phyloP scores from a whole-genome alignment of 2,797 vertebrate species.

The Pangasius krempfi region DNA sequence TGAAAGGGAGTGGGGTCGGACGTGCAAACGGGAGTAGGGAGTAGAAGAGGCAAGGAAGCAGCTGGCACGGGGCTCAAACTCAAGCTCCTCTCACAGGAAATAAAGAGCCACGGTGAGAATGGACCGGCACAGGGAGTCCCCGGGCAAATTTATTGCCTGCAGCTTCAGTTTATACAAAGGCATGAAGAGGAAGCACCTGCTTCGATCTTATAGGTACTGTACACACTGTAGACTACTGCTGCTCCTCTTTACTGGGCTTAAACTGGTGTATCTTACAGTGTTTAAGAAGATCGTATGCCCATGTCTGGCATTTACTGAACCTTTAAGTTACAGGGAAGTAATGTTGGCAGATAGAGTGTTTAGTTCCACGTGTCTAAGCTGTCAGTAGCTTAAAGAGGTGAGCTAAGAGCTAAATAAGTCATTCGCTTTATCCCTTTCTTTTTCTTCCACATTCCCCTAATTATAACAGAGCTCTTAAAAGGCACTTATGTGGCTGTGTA shows the following conservation, averaged over 20 bases:
- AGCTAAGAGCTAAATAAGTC: slow-evolving; percentile 3
- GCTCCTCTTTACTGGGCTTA: neutral
- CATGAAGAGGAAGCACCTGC: slow-evolving; percentile 57
- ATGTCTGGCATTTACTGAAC: neutral
- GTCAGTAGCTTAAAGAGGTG: slow-evolving; percentile 26
- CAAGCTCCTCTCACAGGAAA: neutral
- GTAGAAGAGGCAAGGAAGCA: slow-evolving; percentile 33
- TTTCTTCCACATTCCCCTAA: neutral
- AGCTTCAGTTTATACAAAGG: slow-evolving; percentile 22
- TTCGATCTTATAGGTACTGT: slow-evolving; percentile 55
- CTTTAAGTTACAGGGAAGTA: neutral
- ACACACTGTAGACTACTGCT: neutral
- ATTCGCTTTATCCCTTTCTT: neutral
- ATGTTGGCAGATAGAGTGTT: neutral
- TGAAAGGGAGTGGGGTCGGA: slow-evolving; percentile 13
- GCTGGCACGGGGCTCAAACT: slow-evolving; percentile 11
- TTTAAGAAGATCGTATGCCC: neutral
- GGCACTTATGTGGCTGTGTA: neutral
- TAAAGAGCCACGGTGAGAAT: neutral
- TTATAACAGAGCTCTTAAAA: neutral
- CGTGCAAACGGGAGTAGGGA: neutral
- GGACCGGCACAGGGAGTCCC: slow-evolving; percentile 33
- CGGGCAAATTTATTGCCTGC: slow-evolving; percentile 30
- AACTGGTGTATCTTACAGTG: neutral
- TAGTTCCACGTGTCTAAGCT: slow-evolving; percentile 9